phyloP scores from a whole-genome alignment of 37 sponge, comb jelly and placozoan species.

The Petrosia ficiformis region DNA sequence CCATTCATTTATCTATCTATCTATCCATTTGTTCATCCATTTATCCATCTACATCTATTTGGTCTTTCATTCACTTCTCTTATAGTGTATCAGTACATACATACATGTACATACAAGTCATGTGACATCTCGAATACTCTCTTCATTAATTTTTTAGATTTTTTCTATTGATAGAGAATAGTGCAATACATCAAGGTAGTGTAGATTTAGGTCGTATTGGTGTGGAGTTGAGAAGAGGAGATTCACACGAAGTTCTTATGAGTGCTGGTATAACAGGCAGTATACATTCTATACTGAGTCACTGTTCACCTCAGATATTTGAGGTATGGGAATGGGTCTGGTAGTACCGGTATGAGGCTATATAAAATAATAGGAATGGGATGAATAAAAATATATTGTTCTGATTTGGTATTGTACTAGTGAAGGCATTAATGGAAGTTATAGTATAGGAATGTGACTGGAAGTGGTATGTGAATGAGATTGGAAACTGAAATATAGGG shows the following conservation, averaged over 20 bases:
- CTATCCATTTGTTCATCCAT: too few species aligned
- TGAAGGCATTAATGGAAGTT: too few species aligned
- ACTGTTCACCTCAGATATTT: slow-evolving; percentile 67
- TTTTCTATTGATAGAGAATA: slow-evolving; percentile 70
- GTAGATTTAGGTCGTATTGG: slow-evolving; percentile 32
- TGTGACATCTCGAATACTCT: too few species aligned
- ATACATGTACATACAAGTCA: too few species aligned
- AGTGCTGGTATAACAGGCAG: slow-evolving; percentile 38
- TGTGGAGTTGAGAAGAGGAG: not conserved
- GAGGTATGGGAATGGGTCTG: slow-evolving; percentile 28
- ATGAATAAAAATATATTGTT: not conserved
- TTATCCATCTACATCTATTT: too few species aligned
- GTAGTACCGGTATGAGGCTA: not conserved
- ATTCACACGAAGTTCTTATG: slow-evolving; percentile 66
- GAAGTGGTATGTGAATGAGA: too few species aligned
- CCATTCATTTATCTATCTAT: too few species aligned
- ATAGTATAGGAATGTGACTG: too few species aligned
- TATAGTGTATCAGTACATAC: too few species aligned
- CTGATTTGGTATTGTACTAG: too few species aligned
- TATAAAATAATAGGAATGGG: not conserved
- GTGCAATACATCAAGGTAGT: slow-evolving; percentile 40
- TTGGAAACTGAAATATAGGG: too few species aligned
- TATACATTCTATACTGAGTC: slow-evolving; percentile 38
- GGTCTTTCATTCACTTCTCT: too few species aligned
- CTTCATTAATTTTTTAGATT: slow-evolving; percentile 59